Evolutionary conservation across 30 jellyfish, hydroid and myxozoan genomes (phyloP).

Genomic region (Hydractinia echinata): DNA sequence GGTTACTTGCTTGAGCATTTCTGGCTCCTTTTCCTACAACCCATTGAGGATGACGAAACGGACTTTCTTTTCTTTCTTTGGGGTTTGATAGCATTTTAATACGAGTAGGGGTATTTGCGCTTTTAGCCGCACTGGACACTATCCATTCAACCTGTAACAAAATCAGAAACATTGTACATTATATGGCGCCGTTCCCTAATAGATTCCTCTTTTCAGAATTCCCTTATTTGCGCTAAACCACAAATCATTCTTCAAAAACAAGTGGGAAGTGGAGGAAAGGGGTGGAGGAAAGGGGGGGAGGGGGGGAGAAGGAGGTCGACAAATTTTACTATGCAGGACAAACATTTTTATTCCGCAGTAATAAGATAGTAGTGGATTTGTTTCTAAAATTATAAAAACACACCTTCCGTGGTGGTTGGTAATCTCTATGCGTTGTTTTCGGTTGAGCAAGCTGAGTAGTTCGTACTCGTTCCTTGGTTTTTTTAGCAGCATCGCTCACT

Average conservation of each 20-base stretch:
- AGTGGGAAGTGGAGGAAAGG: neutral
- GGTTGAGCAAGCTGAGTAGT: slow-evolving; percentile 57
- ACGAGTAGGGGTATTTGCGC: slow-evolving; percentile 51
- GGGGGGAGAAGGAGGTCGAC: neutral
- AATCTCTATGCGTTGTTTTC: slow-evolving; percentile 57
- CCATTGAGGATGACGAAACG: slow-evolving; percentile 69
- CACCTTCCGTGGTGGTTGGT: slow-evolving; percentile 67
- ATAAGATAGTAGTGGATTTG: too few relatives aligned
- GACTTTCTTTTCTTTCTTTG: slow-evolving; percentile 62
- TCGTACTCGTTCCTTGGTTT: slow-evolving; percentile 41
- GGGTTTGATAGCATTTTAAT: slow-evolving; percentile 71
- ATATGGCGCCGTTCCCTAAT: neutral
- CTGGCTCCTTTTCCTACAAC: slow-evolving; percentile 43
- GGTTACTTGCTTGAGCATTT: slow-evolving; percentile 48
- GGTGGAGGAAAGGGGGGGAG: neutral
- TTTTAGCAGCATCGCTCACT: slow-evolving; percentile 59
- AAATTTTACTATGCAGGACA: too few relatives aligned
- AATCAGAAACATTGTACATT: neutral
- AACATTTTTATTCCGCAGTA: too few relatives aligned
- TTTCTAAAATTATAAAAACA: too few relatives aligned
- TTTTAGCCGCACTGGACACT: slow-evolving; percentile 51
- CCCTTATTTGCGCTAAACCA: too few relatives aligned
- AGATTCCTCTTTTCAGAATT: neutral
- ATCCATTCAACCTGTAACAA: slow-evolving; percentile 66
- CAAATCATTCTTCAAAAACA: neutral